Percentiles rank a stretch among this genome's conserved stretches.
These are phyloP conservation scores for Drosophila kambysellisi DNA, from an alignment of 2,888 invertebrate genomes.

Conservation along the genomic window DNA sequence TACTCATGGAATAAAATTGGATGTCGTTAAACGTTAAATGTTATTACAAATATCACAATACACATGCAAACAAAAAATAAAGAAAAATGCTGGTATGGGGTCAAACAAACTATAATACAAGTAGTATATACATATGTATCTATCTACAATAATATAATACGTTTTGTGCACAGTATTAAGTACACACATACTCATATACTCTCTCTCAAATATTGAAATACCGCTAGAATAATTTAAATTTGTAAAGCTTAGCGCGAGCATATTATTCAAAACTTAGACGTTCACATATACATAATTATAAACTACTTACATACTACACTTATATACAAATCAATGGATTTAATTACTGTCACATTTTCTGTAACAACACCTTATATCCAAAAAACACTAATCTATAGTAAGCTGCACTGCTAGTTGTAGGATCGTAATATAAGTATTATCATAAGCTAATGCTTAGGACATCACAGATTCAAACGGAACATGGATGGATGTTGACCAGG, in stretches of 20 bases:
- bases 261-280: constrained; percentile 36
- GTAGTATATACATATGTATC: constrained; percentile 9
- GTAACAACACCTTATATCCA: constrained; percentile 2
- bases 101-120: constrained; percentile 81
- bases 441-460: constrained; percentile 12
- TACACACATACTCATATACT: constrained; percentile 57
- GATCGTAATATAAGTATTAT: constrained; percentile 18
- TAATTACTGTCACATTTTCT: constrained; percentile 9
- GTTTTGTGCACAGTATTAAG: constrained; percentile 63
- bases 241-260: constrained; percentile 68
- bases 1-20: constrained; percentile 21
- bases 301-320: constrained; percentile 4
- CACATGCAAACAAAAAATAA: constrained; percentile 59
- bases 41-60: constrained; percentile 35
- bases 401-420: constrained; percentile 21
- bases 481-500: background rate
- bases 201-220: constrained; percentile 58
- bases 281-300: constrained; percentile 1
- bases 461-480: background rate
- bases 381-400: constrained; percentile 9
- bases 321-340: constrained; percentile 7
- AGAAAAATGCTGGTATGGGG: constrained; percentile 84
- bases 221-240: constrained; percentile 34
- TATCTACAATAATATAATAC: constrained; percentile 20
- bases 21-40: constrained; percentile 58